phyloP scores from a whole-genome alignment of 2,888 invertebrate genomes.

The Gnatocerus cornutus region DNA sequence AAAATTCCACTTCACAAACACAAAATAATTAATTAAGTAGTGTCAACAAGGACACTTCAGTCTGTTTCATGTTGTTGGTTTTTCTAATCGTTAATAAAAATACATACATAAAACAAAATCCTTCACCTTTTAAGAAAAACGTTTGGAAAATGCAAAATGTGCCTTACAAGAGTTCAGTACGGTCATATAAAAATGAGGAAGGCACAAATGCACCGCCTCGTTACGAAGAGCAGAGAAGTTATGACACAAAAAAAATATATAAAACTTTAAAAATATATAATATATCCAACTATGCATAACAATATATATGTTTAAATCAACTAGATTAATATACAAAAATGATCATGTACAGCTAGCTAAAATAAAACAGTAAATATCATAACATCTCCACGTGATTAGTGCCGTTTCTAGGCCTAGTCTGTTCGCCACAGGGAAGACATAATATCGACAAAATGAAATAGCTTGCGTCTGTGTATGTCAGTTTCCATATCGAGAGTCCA shows the following conservation, averaged over 20 bases:
- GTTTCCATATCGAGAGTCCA: conserved; percentile 70
- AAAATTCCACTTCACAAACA: conserved; percentile 60
- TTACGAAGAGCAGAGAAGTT: conserved; percentile 68
- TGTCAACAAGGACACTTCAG: conserved; percentile 60
- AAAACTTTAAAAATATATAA: conserved; percentile 59
- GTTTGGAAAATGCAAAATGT: conserved; percentile 53
- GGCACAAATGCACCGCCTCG: conserved; percentile 69
- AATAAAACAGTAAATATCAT: conserved; percentile 63
- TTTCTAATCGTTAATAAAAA: conserved; percentile 51
- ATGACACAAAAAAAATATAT: conserved; percentile 64
- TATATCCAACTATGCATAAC: conserved; percentile 53
- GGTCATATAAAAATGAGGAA: conserved; percentile 68
- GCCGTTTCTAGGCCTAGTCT: conserved; percentile 68
- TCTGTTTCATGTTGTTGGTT: conserved; percentile 55
- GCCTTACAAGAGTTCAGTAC: conserved; percentile 63
- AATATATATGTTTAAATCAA: conserved; percentile 50
- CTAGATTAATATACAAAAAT: conserved; percentile 57
- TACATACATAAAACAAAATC: conserved; percentile 48
- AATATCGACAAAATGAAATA: conserved; percentile 63
- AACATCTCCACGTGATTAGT: conserved; percentile 69
- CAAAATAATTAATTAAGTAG: conserved; percentile 62
- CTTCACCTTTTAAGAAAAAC: conserved; percentile 58
- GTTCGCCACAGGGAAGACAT: conserved; percentile 66
- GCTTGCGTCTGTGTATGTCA: conserved; percentile 56
- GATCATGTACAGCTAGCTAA: conserved; percentile 55